Percentiles rank a stretch among this genome's conserved stretches.
Conservation (phyloP, 1,140 invertebrate genomes). For the Drosophila equinoxialis region DNA sequence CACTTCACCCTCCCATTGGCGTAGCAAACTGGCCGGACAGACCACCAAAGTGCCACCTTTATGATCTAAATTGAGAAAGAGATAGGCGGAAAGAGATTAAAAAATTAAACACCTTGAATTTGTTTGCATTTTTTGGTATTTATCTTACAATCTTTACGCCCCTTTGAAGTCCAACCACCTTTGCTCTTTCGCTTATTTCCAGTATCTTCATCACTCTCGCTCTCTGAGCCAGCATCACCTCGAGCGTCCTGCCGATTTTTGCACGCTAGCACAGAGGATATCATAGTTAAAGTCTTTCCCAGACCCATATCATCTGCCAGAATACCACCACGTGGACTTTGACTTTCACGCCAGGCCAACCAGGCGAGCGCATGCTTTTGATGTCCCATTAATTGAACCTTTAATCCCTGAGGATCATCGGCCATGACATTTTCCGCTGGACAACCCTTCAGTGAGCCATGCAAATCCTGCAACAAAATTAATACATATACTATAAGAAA, state of each 20-base stretch:
- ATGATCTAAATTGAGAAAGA: conserved; percentile 64
- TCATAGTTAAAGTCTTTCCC: conserved; percentile 96
- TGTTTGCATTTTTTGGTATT: too few relatives aligned
- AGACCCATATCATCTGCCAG: conserved; percentile 97
- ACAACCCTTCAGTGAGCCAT: conserved; percentile 87
- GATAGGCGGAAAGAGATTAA: too few relatives aligned
- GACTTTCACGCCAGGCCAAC: conserved; percentile 94
- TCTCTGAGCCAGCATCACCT: conserved; percentile 15
- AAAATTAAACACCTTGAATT: background rate
- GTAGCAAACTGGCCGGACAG: conserved; percentile 92
- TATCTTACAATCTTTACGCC: conserved; percentile 74
- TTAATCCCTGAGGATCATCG: conserved; percentile 87
- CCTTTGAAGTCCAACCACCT: conserved; percentile 71
- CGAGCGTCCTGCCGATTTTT: conserved; percentile 64
- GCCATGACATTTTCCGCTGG: conserved; percentile 86
- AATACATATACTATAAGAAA: conserved; percentile 8
- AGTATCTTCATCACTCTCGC: conserved; percentile 69
- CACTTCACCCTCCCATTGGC: conserved; percentile 95
- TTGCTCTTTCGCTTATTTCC: conserved; percentile 34
- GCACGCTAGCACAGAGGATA: conserved; percentile 88
- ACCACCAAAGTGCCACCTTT: conserved; percentile 92
- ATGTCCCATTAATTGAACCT: conserved; percentile 91
- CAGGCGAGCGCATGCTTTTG: conserved; percentile 94
- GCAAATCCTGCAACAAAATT: conserved; percentile 85
- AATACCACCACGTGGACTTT: conserved; percentile 92